Conservation (phyloP, 2,797 vertebrate genomes). For the Betta splendens region DNA sequence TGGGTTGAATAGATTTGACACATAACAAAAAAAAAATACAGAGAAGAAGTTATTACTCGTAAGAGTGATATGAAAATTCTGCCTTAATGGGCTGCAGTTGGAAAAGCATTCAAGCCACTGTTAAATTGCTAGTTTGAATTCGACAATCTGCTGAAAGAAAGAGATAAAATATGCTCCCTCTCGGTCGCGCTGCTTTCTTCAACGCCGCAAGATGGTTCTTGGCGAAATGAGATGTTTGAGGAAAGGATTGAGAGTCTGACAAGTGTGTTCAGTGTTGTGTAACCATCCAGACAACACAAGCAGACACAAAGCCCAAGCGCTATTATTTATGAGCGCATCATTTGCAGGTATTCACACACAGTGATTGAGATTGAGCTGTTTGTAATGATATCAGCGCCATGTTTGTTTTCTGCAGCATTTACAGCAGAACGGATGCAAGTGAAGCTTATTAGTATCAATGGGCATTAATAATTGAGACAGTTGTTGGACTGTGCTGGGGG, state of each 20-base stretch:
- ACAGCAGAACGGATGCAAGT: conserved; percentile 8
- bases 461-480: conserved; percentile 21
- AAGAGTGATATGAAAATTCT: conserved; percentile 5
- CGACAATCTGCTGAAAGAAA: background rate
- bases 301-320: background rate
- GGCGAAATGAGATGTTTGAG: conserved; percentile 16
- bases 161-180: background rate
- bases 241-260: background rate
- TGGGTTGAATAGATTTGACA: conserved; percentile 44
- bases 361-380: conserved; percentile 1
- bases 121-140: conserved; percentile 18
- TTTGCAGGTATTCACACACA: background rate
- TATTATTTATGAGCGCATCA: conserved; percentile 4
- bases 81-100: conserved; percentile 10
- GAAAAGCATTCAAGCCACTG: conserved; percentile 17
- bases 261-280: conserved; percentile 10
- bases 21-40: conserved; percentile 24
- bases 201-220: background rate
- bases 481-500: background rate
- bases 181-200: background rate
- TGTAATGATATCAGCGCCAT: background rate
- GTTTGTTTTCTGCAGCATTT: conserved; percentile 1
- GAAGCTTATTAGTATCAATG: background rate
- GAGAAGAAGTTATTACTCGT: conserved; percentile 8
- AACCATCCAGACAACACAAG: conserved; percentile 15